Evolutionary conservation across 2,888 invertebrate genomes (phyloP), one percentile per base, ranked within the genome.

Genomic region (Rhorus exstirpatorius): DNA sequence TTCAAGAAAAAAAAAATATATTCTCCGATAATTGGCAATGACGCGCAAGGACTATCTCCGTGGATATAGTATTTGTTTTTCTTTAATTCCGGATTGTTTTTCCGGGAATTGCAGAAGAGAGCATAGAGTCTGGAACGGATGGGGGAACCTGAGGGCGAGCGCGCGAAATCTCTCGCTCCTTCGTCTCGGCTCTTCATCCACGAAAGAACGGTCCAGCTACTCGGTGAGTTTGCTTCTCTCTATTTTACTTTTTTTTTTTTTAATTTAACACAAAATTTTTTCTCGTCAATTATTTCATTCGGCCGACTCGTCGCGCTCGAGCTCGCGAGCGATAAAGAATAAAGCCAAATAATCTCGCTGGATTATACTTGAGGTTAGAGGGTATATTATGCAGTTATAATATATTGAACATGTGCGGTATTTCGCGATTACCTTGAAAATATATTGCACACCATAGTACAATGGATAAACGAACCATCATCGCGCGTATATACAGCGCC

Each of bases 101-200:
- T n/a, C n/a, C 31, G 31, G 6, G 10, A 41, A 41, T 79, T 79
- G 74, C 68, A 87, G 86, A 84, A 82, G 85, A 79, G 88, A 90
- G 86, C 90, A 90, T 87, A 89, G 90, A 87, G 88, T 90, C 87
- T 88, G 86, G 83, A 89, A 90, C 86, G 90, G 88, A 89, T 90
- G 90, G 88, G 87, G 87, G 72, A 88, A 88, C 88, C 83, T 90
- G 88, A 90, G 90, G 82, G 76, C 86, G 55, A 89, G 87, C 68
- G 86, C 87, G 14, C 88, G 90, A 87, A 90, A 89, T 87, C 86
- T 89, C 65, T 88, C 90, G 61, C 83, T 89, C 10, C 86, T 90
- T 10, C 87, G 88, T 53, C 82, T 90, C 53, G 85, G 86, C 35
- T 83, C 86, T 63, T 85, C 83, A 21, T 84, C 79, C 51, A 84